A percentile compares a stretch with the other conserved stretches of the same genome.
Conservation (phyloP, 2,113 vertebrate species). For the Charina bottae region DNA sequence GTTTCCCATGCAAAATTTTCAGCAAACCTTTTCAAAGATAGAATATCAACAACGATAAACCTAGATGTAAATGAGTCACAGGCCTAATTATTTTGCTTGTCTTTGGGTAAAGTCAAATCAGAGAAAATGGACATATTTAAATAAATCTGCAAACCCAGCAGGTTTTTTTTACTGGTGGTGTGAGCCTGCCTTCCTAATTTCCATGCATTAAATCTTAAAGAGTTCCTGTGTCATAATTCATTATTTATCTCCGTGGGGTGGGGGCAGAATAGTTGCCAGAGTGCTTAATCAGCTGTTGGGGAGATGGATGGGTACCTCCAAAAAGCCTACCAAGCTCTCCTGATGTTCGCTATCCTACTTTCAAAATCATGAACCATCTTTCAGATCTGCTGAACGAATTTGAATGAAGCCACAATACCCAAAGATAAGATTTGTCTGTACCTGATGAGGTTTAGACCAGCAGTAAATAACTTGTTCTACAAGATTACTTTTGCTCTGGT, state of each 20-base stretch:
- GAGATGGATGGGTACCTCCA: no score
- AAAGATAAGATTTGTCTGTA: neutral
- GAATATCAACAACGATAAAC: neutral
- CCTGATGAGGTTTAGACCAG: neutral
- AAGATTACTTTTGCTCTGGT: neutral
- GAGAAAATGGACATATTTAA: neutral
- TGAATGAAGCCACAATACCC: no score
- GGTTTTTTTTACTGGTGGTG: neutral
- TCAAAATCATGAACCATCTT: no score
- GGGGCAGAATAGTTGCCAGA: neutral
- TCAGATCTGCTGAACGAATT: no score
- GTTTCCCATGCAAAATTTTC: fast-evolving
- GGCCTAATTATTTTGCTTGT: neutral
- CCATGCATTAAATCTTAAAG: neutral
- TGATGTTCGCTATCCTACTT: no score
- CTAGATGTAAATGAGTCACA: neutral
- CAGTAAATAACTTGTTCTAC: neutral
- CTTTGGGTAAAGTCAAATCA: neutral
- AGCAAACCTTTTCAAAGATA: slow-evolving; percentile 9
- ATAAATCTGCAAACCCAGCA: neutral
- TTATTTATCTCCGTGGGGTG: no score
- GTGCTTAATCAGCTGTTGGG: neutral
- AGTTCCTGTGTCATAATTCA: no score
- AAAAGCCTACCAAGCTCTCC: no score
- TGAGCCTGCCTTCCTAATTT: neutral